phyloP scores from a whole-genome alignment of 1,140 invertebrate species.

The Caenorhabditis tropicalis region DNA sequence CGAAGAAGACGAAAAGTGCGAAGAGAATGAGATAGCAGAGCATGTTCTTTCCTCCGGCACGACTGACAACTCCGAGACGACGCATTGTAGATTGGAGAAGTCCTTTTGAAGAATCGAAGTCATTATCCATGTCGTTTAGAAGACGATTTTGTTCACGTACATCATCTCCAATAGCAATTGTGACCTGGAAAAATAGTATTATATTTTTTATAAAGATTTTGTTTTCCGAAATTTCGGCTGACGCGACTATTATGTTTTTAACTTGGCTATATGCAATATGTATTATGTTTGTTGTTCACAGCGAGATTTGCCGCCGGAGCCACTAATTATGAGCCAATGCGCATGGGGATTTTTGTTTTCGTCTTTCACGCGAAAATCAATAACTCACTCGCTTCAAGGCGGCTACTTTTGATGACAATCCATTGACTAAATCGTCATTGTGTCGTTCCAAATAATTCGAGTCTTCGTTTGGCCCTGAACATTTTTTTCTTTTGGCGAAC shows the following conservation, averaged over 20 bases:
- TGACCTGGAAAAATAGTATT: constrained; percentile 49
- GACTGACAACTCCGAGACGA: constrained; percentile 63
- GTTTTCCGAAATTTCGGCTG: no score
- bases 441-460: constrained; percentile 62
- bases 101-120: constrained; percentile 61
- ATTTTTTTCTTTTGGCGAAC: not conserved
- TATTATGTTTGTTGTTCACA: no score
- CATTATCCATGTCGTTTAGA: constrained; percentile 64
- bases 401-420: constrained; percentile 61
- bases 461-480: constrained; percentile 29
- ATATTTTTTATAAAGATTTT: no score
- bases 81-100: constrained; percentile 67
- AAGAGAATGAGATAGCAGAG: constrained; percentile 67
- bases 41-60: constrained; percentile 68
- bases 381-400: constrained; percentile 56
- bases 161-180: constrained; percentile 69
- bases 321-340: not conserved
- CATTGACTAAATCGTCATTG: constrained; percentile 66
- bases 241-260: no score
- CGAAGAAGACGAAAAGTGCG: constrained; percentile 66
- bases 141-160: constrained; percentile 70
- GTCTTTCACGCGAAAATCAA: not conserved
- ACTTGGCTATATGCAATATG: no score
- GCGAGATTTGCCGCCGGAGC: no score
- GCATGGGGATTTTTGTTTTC: not conserved